Percentiles rank a stretch among this genome's conserved stretches.
These are phyloP conservation scores for Candoia aspera DNA, from an alignment of 2,113 vertebrate species.

Conservation along the genomic window DNA sequence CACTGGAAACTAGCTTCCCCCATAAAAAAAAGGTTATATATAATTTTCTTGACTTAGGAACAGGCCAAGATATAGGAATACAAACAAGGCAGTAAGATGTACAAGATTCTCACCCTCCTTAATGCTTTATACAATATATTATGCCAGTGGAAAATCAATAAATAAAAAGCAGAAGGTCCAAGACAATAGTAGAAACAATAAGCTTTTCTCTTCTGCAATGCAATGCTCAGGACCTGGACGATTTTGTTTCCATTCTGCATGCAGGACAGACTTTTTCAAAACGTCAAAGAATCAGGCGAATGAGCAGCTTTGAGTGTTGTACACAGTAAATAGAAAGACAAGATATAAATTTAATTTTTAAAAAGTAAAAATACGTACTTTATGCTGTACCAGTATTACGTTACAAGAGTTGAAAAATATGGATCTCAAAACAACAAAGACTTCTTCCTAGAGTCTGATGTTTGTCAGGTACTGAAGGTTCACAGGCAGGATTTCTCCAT, in stretches of 20 bases:
- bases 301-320: background rate
- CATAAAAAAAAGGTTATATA: slow-evolving; percentile 13
- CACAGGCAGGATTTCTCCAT: background rate
- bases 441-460: slow-evolving; percentile 15
- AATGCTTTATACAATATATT: slow-evolving; percentile 38
- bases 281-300: slow-evolving; percentile 7
- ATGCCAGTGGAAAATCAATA: slow-evolving; percentile 37
- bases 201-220: slow-evolving; percentile 48
- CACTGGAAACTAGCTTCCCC: slow-evolving; percentile 30
- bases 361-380: rapidly evolving
- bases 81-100: slow-evolving; percentile 35
- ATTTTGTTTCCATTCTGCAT: slow-evolving; percentile 15
- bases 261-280: slow-evolving; percentile 13
- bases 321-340: background rate
- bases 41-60: slow-evolving; percentile 32
- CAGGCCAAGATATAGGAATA: background rate
- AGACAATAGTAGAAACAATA: slow-evolving; percentile 21
- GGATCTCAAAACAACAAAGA: slow-evolving; percentile 32
- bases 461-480: background rate
- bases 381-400: background rate
- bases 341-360: background rate
- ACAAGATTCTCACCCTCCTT: background rate
- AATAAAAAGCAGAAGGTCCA: slow-evolving; percentile 42
- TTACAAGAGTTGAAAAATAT: background rate
- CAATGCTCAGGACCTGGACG: slow-evolving; percentile 24